These are phyloP conservation scores for Orthosia gracilis DNA, from an alignment of 2,888 invertebrate genomes.

Conservation along the genomic window DNA sequence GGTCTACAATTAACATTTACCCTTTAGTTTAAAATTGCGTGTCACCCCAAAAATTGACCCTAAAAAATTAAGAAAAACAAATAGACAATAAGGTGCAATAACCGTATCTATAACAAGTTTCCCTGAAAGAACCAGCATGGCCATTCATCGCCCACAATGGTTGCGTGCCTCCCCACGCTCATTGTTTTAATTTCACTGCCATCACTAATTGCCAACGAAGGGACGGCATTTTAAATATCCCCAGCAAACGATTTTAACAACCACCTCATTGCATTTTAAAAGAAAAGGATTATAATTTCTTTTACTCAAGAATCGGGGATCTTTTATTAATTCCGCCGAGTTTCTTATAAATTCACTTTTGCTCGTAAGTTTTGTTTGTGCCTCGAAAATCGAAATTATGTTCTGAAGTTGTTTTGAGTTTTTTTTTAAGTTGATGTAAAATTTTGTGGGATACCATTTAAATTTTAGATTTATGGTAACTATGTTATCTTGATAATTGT, in stretches of 20 bases:
- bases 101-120: slow-evolving; percentile 61
- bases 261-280: slow-evolving; percentile 91
- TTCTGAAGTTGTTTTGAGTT: neutral
- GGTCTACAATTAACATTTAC: neutral
- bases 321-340: slow-evolving; percentile 87
- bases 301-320: slow-evolving; percentile 76
- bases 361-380: slow-evolving; percentile 33
- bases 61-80: slow-evolving; percentile 40
- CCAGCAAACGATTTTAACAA: slow-evolving; percentile 89
- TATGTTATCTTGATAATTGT: slow-evolving; percentile 15
- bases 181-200: slow-evolving; percentile 89
- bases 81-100: slow-evolving; percentile 66
- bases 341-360: slow-evolving; percentile 64
- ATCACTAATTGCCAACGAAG: slow-evolving; percentile 89
- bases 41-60: neutral
- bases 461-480: slow-evolving; percentile 11
- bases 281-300: slow-evolving; percentile 91
- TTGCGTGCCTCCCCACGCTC: slow-evolving; percentile 75
- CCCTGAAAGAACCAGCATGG: slow-evolving; percentile 66
- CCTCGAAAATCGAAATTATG: slow-evolving; percentile 38
- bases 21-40: slow-evolving; percentile 13
- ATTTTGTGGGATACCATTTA: neutral
- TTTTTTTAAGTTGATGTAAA: slow-evolving; percentile 15
- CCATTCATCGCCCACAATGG: slow-evolving; percentile 76
- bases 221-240: slow-evolving; percentile 86